phyloP scores from a whole-genome alignment of 2,888 invertebrate genomes.

The Calameuta filiformis region DNA sequence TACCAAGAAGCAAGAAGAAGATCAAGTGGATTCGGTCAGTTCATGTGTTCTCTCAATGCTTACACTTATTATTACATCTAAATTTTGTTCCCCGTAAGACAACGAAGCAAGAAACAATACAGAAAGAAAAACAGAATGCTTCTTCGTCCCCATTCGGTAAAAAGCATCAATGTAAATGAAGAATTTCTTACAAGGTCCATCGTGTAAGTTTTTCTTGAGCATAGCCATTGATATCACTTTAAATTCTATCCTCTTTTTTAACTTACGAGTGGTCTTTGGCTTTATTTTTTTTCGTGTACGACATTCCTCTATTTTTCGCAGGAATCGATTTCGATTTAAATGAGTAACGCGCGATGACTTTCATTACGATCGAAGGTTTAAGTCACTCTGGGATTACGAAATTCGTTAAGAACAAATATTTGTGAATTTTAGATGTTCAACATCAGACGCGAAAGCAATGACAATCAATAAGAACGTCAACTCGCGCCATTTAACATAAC shows the following conservation, averaged over 20 bases:
- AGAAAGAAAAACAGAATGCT: neutral
- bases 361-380: neutral
- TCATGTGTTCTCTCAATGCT: neutral
- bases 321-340: neutral
- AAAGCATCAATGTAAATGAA: neutral
- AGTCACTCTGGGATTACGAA: neutral
- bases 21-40: neutral
- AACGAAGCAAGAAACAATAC: neutral
- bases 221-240: neutral
- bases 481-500: constrained; percentile 12
- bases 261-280: too few species aligned
- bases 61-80: neutral
- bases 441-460: constrained; percentile 8
- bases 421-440: neutral
- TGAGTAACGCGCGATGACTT: neutral
- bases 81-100: neutral
- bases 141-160: neutral
- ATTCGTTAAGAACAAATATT: neutral
- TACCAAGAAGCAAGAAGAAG: too few species aligned
- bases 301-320: neutral
- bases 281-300: too few species aligned
- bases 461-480: constrained; percentile 3
- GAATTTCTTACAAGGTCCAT: neutral
- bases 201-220: neutral
- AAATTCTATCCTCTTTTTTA: neutral